Conservation (phyloP, 30 jellyfish, hydroid and myxozoan genomes). For the Turritopsis rubra region DNA sequence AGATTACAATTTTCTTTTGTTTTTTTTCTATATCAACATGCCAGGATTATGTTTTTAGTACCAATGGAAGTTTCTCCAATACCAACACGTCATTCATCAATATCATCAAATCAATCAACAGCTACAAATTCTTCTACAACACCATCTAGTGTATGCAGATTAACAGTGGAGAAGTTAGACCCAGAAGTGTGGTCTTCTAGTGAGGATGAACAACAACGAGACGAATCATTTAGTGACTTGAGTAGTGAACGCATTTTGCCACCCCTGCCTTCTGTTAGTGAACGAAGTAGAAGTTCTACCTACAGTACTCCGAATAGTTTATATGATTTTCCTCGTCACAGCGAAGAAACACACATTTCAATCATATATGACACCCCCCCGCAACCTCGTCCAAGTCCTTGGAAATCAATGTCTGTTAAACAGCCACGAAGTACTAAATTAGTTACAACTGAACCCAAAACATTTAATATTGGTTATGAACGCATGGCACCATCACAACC, state of each 20-base stretch:
- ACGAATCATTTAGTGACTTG: neutral
- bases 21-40: neutral
- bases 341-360: neutral
- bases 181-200: neutral
- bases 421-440: neutral
- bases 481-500: neutral
- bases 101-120: neutral
- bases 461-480: neutral
- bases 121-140: neutral
- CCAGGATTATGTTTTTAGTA: neutral
- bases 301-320: neutral
- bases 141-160: neutral
- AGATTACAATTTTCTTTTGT: neutral
- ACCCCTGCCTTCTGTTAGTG: neutral
- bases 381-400: neutral
- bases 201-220: neutral
- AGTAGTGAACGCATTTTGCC: neutral
- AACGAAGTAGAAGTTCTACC: neutral
- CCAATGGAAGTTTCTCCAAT: neutral
- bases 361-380: neutral
- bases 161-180: neutral
- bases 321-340: neutral
- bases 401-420: neutral
- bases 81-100: neutral
- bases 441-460: neutral